Evolutionary conservation across 2,113 vertebrate species (phyloP).

Genomic region (Melanerpes aurifrons): DNA sequence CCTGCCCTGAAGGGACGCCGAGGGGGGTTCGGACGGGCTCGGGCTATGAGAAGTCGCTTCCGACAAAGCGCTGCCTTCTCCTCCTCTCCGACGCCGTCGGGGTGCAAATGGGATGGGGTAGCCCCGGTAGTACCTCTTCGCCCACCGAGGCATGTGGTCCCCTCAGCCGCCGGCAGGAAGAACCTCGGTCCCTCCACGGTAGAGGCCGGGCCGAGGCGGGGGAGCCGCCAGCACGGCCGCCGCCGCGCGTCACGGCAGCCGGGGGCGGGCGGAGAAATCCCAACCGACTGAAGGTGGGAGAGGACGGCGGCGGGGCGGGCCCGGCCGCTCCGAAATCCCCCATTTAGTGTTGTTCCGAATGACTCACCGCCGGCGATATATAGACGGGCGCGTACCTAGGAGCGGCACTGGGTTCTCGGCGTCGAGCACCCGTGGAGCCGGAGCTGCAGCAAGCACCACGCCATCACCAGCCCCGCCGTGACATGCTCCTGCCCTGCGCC

Average conservation of each 20-base stretch:
- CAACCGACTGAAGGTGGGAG: neutral
- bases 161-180: neutral
- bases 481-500: constrained; percentile 35
- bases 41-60: neutral
- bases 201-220: neutral
- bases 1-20: neutral
- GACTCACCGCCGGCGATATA: neutral
- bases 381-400: neutral
- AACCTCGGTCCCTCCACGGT: neutral
- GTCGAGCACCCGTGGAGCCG: neutral
- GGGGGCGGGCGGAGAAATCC: neutral
- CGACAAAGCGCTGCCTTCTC: too few species aligned
- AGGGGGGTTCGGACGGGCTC: neutral
- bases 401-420: neutral
- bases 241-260: too few species aligned
- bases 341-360: neutral
- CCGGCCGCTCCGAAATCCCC: neutral
- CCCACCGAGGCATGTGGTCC: too few species aligned
- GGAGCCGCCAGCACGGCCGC: too few species aligned
- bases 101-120: too few species aligned
- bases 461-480: neutral
- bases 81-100: neutral
- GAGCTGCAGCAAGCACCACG: neutral
- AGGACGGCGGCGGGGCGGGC: neutral
- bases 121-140: neutral